Conservation (phyloP, 2,113 vertebrate genomes). For the Canis aureus region DNA sequence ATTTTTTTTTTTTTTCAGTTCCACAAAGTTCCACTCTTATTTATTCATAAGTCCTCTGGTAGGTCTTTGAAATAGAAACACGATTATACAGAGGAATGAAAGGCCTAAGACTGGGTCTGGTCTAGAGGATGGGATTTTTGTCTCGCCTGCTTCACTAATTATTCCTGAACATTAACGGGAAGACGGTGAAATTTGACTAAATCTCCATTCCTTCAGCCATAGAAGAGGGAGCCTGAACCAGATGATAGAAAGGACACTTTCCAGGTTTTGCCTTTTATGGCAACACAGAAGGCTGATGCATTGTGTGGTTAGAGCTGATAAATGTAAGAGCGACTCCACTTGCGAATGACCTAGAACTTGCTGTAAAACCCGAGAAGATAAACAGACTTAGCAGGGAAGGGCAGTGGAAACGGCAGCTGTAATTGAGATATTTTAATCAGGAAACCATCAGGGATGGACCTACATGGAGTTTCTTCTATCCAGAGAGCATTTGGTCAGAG, state of each 20-base stretch:
- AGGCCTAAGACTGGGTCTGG: background rate
- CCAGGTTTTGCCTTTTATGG: background rate
- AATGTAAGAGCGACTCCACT: background rate
- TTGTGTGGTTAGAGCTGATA: background rate
- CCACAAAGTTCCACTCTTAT: background rate
- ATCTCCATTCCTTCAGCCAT: background rate
- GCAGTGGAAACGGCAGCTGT: background rate
- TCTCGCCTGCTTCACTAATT: background rate
- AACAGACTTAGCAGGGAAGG: background rate
- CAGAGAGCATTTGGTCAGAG: background rate
- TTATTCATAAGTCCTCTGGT: background rate
- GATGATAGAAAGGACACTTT: background rate
- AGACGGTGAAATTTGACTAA: background rate
- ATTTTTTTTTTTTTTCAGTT: background rate
- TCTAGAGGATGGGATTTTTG: background rate
- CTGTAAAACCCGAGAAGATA: background rate
- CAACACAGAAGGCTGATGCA: background rate
- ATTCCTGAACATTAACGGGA: background rate
- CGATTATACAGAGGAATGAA: background rate
- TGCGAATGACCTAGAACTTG: slow-evolving; percentile 1
- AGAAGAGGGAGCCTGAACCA: background rate
- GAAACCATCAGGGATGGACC: background rate
- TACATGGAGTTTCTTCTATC: background rate
- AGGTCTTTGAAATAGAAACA: slow-evolving; percentile 30
- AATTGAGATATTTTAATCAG: background rate